phyloP scores from a whole-genome alignment of 2,797 vertebrate genomes.

The Gallinago solitaria region DNA sequence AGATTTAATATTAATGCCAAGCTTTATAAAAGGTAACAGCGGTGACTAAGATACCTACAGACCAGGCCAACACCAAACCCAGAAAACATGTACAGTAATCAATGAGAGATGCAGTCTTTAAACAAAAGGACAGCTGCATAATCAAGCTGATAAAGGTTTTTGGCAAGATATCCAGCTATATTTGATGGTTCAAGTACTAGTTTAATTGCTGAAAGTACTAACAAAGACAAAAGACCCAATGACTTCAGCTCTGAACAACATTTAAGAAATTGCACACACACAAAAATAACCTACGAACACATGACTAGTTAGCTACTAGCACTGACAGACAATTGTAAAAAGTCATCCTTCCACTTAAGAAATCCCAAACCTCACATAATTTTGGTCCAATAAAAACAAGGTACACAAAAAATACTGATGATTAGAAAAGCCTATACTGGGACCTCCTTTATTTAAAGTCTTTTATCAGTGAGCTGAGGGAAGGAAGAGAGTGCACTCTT shows the following conservation, averaged over 20 bases:
- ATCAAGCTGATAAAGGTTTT: background rate
- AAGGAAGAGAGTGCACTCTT: background rate
- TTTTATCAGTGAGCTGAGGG: background rate
- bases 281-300: background rate
- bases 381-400: background rate
- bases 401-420: background rate
- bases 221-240: background rate
- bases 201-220: background rate
- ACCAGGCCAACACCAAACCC: background rate
- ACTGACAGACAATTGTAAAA: background rate
- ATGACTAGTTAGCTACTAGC: background rate
- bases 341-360: background rate
- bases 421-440: background rate
- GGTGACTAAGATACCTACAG: background rate
- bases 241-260: background rate
- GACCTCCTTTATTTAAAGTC: background rate
- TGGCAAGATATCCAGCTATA: background rate
- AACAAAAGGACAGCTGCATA: background rate
- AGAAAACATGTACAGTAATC: background rate
- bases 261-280: background rate
- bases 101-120: background rate
- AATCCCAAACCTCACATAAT: background rate
- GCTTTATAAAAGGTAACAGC: background rate
- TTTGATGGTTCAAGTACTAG: background rate
- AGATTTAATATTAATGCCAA: background rate